Evolutionary conservation across 2,888 invertebrate species (phyloP).

Genomic region (Erebia palarica): DNA sequence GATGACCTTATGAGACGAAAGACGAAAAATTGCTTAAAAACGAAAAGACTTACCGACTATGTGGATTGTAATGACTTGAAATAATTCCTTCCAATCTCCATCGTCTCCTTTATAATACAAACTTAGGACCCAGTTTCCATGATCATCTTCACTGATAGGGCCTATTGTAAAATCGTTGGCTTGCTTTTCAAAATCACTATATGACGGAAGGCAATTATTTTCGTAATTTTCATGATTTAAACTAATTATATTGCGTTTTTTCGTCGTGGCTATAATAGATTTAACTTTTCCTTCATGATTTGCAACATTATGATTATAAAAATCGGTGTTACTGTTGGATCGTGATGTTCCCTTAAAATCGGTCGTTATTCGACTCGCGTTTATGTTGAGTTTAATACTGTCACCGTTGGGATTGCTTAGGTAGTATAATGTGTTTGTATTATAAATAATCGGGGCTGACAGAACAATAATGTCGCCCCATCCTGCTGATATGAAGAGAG

Average conservation of each 20-base stretch:
- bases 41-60: constrained; percentile 60
- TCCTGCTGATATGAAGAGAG: constrained; percentile 49
- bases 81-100: constrained; percentile 58
- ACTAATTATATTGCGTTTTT: constrained; percentile 46
- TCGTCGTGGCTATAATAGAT: constrained; percentile 37
- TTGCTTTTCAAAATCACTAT: constrained; percentile 40
- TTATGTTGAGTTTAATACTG: constrained; percentile 47
- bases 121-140: constrained; percentile 72
- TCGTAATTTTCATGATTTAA: constrained; percentile 34
- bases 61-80: constrained; percentile 63
- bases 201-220: constrained; percentile 27
- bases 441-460: constrained; percentile 53
- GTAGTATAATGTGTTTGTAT: constrained; percentile 47
- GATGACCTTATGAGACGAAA: too few relatives aligned
- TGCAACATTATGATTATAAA: constrained; percentile 33
- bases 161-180: constrained; percentile 63
- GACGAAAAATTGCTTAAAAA: too few relatives aligned
- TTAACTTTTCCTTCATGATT: constrained; percentile 32
- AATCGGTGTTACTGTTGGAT: constrained; percentile 22
- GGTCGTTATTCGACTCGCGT: constrained; percentile 26
- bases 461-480: constrained; percentile 57
- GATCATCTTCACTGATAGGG: constrained; percentile 57
- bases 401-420: constrained; percentile 61
- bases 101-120: constrained; percentile 51
- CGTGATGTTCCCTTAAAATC: constrained; percentile 12